Evolutionary conservation across 2,888 invertebrate species (phyloP), one percentile per base, ranked within the genome.

Genomic region (Strigamia transsilvanica): DNA sequence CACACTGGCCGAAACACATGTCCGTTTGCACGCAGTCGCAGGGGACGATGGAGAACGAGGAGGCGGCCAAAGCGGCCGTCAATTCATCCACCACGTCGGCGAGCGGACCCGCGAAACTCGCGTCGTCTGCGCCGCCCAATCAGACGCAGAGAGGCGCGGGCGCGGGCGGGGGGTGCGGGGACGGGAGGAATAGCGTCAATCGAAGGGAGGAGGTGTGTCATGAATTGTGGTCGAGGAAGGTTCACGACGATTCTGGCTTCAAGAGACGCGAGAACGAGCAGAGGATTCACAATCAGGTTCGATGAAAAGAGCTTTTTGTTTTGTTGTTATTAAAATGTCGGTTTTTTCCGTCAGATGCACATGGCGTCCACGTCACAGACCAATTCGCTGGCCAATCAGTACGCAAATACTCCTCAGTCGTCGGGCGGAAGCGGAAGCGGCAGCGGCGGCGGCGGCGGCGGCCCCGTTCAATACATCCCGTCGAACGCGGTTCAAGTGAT

Each of bases 1-100:
- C 92, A 84, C 96, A 97, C 88, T 97, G 97, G 97, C 88, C 92
- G 0, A 89, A 90, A 10, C 97, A 97, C 88, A 92, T 91, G 90
- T 87, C 88, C 82, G 90, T 90, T 66, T 93, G 93, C 86, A 90
- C 91, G 79, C 87, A 87, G 84, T 84, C 85, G 7, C 86, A 86
- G 32, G 38, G 32, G 0, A 61, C 42, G 18, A 6, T 5, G 12
- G 80, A 80, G n/a, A 46, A 42, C 21, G 80, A 80, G 41, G 51
- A 46, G 5, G 41, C 32, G 27, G 15, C 78, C 0, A 78, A 78
- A 38, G 18, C 5, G 27, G 41, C 41, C 5, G n/a, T 1, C 21
- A 18, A 13, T 32, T 73, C 18, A 0, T 4, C 38, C 38, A 1
- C 38, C 10, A 1, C 6, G 38, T 6, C 38, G 38, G 10, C 38